Conservation (phyloP, 2,888 invertebrate genomes). For the Galerucella calmariensis region DNA sequence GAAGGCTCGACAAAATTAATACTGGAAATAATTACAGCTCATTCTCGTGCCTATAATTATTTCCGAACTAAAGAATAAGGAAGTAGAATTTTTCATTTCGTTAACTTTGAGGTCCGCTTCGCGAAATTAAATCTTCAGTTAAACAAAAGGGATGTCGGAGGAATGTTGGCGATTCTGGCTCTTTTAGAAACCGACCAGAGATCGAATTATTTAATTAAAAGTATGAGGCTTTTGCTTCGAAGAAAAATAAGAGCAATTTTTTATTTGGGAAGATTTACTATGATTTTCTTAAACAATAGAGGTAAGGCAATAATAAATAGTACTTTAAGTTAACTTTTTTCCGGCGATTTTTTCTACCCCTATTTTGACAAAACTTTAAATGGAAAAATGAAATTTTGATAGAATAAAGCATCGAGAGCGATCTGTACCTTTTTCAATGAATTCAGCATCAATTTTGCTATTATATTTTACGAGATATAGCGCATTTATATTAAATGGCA, state of each 20-base stretch:
- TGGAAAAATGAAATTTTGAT: no score
- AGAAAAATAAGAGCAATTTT: background rate
- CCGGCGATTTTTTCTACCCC: no score
- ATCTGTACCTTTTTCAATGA: no score
- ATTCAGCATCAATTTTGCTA: no score
- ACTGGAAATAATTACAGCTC: constrained; percentile 4
- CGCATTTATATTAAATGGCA: no score
- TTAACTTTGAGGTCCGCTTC: constrained; percentile 29
- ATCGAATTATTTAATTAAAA: constrained; percentile 27
- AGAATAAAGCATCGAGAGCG: no score
- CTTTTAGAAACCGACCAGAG: constrained; percentile 11
- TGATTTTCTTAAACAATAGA: background rate
- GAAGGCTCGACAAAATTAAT: background rate
- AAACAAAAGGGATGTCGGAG: constrained; percentile 31
- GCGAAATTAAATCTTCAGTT: constrained; percentile 30
- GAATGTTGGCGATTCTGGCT: constrained; percentile 19
- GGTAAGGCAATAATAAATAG: no score
- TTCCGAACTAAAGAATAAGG: constrained; percentile 25
- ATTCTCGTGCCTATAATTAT: constrained; percentile 22
- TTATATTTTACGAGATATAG: no score
- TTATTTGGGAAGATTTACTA: background rate
- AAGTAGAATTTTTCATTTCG: constrained; percentile 30
- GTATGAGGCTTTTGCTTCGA: background rate
- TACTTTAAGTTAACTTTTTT: no score
- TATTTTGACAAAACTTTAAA: no score